A percentile compares a stretch with the other conserved stretches of the same genome.
Evolutionary conservation across 64 coral and sea anemone genomes (phyloP).

Genomic region (Acropora tenuis): DNA sequence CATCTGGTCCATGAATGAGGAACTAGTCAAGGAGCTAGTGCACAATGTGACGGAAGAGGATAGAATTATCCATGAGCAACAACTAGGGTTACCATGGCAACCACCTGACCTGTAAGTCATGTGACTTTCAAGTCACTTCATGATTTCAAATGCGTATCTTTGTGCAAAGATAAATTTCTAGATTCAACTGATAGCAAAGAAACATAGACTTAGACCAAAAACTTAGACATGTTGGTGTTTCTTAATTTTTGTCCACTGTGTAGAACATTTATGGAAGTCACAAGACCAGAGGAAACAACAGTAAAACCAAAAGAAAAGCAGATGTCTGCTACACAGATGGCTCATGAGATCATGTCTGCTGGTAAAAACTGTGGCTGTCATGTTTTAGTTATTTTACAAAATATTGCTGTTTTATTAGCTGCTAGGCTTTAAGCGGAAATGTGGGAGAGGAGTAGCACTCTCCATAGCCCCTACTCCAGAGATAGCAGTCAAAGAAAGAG

Average conservation of each 20-base stretch:
- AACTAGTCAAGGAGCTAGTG: conserved; percentile 84
- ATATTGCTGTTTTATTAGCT: no score
- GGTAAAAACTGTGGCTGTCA: conserved; percentile 36
- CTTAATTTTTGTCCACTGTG: not conserved
- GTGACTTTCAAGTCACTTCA: no score
- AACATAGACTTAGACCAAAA: no score
- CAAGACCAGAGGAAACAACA: conserved; percentile 28
- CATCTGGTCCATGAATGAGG: conserved; percentile 96
- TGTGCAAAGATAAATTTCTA: no score
- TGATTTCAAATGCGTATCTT: no score
- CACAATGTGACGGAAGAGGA: conserved; percentile 87
- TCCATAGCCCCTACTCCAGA: no score
- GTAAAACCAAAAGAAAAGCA: conserved; percentile 42
- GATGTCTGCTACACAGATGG: conserved; percentile 92
- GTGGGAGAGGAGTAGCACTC: no score
- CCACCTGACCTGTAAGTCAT: conserved; percentile 79
- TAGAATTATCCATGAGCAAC: conserved; percentile 94
- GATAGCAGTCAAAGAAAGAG: no score
- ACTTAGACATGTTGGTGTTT: not conserved
- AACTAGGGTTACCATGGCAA: conserved; percentile 88
- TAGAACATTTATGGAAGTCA: conserved; percentile 73
- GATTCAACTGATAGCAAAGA: no score
- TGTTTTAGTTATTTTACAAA: no score
- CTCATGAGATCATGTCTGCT: conserved; percentile 90
- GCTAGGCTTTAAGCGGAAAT: no score